These are phyloP conservation scores for Gadus macrocephalus DNA, from an alignment of 2,113 vertebrate species.

Conservation along the genomic window DNA sequence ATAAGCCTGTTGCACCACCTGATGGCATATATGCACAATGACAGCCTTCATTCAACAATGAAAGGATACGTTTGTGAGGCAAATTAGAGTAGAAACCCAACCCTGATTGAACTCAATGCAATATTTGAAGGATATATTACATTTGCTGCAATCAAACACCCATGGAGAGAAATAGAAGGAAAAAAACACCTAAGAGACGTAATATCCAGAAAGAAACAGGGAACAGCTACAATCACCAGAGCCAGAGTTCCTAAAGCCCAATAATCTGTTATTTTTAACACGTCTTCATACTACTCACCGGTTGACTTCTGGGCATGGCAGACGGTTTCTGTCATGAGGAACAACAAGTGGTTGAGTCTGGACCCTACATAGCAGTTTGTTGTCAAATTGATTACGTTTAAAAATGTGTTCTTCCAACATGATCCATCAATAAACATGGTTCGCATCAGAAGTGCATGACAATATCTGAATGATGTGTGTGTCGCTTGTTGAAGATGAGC, in stretches of 20 bases:
- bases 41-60: constrained; percentile 20
- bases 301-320: constrained; percentile 36
- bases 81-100: background rate
- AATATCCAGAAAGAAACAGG: constrained; percentile 7
- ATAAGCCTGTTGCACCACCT: constrained; percentile 57
- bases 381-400: too few species aligned
- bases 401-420: too few species aligned
- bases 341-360: constrained; percentile 32
- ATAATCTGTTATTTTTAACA: background rate
- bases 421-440: too few species aligned
- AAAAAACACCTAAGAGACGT: background rate
- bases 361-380: too few species aligned
- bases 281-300: constrained; percentile 52
- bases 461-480: too few species aligned
- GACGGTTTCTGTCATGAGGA: constrained; percentile 54
- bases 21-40: constrained; percentile 43
- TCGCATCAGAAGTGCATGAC: too few species aligned
- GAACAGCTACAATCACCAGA: constrained; percentile 4
- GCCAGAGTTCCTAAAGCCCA: background rate
- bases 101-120: background rate
- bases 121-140: constrained; percentile 3
- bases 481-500: too few species aligned
- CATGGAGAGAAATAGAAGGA: constrained; percentile 14
- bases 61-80: background rate
- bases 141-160: background rate